These are phyloP conservation scores for Rotaria macrura DNA, from an alignment of 2,888 invertebrate species.

Conservation along the genomic window DNA sequence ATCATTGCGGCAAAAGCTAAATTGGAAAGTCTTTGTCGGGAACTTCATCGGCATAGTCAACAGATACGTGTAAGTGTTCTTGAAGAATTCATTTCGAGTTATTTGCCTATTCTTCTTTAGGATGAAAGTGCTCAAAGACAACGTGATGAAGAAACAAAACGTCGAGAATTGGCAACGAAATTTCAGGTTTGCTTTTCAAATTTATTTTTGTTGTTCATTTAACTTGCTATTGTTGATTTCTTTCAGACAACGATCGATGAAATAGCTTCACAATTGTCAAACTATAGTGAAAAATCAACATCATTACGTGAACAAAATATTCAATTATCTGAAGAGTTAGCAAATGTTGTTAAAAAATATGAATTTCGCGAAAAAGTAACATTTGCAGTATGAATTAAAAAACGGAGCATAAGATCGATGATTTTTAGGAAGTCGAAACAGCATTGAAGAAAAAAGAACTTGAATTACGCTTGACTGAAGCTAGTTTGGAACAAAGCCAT, in stretches of 20 bases:
- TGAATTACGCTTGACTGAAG: conserved; percentile 66
- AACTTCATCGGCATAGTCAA: conserved; percentile 82
- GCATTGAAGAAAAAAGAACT: conserved; percentile 63
- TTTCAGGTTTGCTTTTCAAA: conserved; percentile 58
- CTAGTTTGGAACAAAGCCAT: conserved; percentile 62
- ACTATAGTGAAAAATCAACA: conserved; percentile 74
- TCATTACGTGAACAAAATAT: conserved; percentile 75
- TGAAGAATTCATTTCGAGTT: not conserved
- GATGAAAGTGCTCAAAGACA: conserved; percentile 72
- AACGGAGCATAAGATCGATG: not conserved
- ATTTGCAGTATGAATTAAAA: conserved; percentile 43
- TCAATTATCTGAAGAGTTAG: conserved; percentile 71
- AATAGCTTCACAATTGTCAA: conserved; percentile 69
- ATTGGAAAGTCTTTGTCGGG: conserved; percentile 76
- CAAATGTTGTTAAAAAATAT: conserved; percentile 68
- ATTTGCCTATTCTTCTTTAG: conserved; percentile 46
- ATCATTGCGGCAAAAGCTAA: conserved; percentile 69
- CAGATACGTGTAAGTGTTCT: conserved; percentile 62
- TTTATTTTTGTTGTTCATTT: not conserved
- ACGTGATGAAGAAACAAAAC: conserved; percentile 74
- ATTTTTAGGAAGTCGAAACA: conserved; percentile 59
- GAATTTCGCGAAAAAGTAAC: conserved; percentile 68
- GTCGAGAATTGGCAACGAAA: conserved; percentile 73
- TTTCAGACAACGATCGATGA: conserved; percentile 65
- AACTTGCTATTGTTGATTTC: not conserved